Conservation (phyloP, 1,140 invertebrate species). For the Monochamus saltuarius region DNA sequence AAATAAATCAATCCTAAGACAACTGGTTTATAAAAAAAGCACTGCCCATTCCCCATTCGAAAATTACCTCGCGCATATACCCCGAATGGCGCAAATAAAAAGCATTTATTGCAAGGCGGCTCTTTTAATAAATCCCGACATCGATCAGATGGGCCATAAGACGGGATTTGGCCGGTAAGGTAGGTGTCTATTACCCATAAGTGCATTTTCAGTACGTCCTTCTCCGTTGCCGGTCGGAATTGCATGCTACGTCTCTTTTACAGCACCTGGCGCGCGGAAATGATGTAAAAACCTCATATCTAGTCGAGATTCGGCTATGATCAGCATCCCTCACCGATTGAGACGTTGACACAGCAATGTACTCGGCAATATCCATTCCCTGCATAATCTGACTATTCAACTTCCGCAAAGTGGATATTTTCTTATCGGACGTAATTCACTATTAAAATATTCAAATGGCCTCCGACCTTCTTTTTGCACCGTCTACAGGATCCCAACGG, state of each 20-base stretch:
- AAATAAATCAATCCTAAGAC: too few relatives aligned
- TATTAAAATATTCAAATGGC: constrained; percentile 39
- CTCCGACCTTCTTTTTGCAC: constrained; percentile 30
- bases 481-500: background rate
- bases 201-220: constrained; percentile 28
- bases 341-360: constrained; percentile 46
- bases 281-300: constrained; percentile 39
- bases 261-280: constrained; percentile 30
- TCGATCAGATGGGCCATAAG: constrained; percentile 43
- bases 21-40: too few relatives aligned
- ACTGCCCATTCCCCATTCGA: too few relatives aligned
- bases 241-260: constrained; percentile 19
- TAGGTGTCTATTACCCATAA: constrained; percentile 43
- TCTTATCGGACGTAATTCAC: constrained; percentile 34
- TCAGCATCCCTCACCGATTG: constrained; percentile 43
- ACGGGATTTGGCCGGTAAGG: constrained; percentile 37
- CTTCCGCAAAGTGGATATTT: constrained; percentile 34
- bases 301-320: constrained; percentile 40
- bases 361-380: constrained; percentile 44
- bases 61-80: background rate
- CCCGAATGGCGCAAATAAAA: constrained; percentile 29
- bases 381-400: constrained; percentile 43
- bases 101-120: constrained; percentile 42
- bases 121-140: constrained; percentile 46
- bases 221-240: constrained; percentile 6